Evolutionary conservation across 2,888 invertebrate genomes (phyloP).

Genomic region (Brenthis ino): DNA sequence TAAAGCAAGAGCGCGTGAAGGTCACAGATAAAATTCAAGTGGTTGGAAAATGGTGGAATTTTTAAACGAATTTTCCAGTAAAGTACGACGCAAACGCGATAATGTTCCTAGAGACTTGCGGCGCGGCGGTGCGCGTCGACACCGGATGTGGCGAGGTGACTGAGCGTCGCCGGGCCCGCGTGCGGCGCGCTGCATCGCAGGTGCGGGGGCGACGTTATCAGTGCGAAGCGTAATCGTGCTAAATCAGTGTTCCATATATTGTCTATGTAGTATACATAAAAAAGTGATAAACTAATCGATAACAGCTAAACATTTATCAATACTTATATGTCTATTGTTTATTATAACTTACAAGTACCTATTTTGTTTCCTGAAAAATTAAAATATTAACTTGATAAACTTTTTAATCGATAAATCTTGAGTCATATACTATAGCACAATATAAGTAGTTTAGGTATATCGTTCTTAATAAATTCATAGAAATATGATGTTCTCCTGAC

Average conservation of each 20-base stretch:
- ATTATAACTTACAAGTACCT: too few species aligned
- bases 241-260: conserved; percentile 52
- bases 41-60: background rate
- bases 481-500: too few species aligned
- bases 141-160: conserved; percentile 43
- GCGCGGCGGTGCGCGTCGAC: conserved; percentile 40
- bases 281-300: conserved; percentile 33
- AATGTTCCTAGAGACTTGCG: conserved; percentile 33
- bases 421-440: too few species aligned
- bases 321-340: too few species aligned
- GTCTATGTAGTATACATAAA: conserved; percentile 36
- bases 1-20: conserved; percentile 62
- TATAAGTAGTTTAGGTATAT: too few species aligned
- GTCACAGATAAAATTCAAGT: conserved; percentile 52
- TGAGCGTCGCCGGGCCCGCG: conserved; percentile 29
- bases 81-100: conserved; percentile 4
- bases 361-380: too few species aligned
- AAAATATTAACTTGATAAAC: too few species aligned
- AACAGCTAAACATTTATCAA: too few species aligned
- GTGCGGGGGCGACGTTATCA: conserved; percentile 44
- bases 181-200: background rate
- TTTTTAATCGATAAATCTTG: too few species aligned
- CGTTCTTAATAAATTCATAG: too few species aligned
- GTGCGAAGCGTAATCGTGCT: conserved; percentile 57
- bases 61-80: conserved; percentile 3